These are phyloP conservation scores for Synanthedon myopaeformis DNA, from an alignment of 2,888 invertebrate species.

Conservation along the genomic window DNA sequence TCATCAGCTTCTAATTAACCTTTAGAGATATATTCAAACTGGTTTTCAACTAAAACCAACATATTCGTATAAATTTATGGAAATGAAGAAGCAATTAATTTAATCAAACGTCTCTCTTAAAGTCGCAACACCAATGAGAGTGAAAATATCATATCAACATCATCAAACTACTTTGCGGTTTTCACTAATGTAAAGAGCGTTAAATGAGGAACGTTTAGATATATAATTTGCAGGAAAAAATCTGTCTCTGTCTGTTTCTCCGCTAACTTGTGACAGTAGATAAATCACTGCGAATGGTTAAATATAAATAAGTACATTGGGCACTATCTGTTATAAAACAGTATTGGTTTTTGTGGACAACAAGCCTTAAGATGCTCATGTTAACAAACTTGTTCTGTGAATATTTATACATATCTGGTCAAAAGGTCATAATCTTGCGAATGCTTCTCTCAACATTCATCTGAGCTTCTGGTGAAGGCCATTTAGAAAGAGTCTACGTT, in stretches of 20 bases:
- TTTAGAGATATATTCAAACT: neutral
- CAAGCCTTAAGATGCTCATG: neutral
- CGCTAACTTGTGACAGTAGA: too few relatives aligned
- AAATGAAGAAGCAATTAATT: neutral
- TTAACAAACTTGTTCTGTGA: neutral
- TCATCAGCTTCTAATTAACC: too few relatives aligned
- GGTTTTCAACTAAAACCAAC: neutral
- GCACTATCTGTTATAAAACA: too few relatives aligned
- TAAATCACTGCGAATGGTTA: too few relatives aligned
- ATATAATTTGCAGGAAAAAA: too few relatives aligned
- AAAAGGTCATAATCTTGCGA: neutral
- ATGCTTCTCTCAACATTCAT: neutral
- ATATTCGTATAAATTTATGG: neutral
- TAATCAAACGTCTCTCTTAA: neutral
- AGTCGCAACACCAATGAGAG: neutral
- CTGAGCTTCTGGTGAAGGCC: neutral
- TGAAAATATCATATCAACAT: neutral
- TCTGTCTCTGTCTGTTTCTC: too few relatives aligned
- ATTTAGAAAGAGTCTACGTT: neutral
- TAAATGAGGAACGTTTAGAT: too few relatives aligned
- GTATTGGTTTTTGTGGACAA: too few relatives aligned
- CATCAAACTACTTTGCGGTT: too few relatives aligned
- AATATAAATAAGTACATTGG: too few relatives aligned
- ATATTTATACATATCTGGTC: neutral
- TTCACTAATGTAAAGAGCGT: too few relatives aligned